These are phyloP conservation scores for Sarotherodon lohbergeri DNA, from an alignment of 2,113 vertebrate species.

Conservation along the genomic window DNA sequence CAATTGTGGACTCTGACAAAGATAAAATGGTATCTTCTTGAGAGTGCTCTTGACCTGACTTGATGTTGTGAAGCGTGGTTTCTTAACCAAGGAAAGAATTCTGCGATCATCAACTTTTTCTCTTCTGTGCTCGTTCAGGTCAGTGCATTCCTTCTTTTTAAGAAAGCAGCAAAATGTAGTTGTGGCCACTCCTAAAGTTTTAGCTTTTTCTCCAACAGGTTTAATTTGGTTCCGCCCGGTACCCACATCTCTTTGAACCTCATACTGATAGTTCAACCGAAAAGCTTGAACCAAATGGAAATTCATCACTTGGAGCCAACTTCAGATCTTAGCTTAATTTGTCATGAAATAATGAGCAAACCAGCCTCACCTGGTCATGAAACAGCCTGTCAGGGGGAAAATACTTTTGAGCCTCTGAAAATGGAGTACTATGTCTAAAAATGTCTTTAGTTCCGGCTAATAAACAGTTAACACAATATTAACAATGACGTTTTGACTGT, in stretches of 20 bases:
- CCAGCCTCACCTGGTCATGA: neutral
- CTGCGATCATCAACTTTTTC: neutral
- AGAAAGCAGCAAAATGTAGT: neutral
- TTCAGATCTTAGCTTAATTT: neutral
- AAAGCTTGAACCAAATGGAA: neutral
- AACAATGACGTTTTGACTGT: neutral
- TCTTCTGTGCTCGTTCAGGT: neutral
- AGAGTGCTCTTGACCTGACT: neutral
- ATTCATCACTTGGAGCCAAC: accelerated
- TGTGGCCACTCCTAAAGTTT: neutral
- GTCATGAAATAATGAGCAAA: neutral
- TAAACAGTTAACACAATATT: neutral
- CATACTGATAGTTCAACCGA: neutral
- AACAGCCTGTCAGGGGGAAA: neutral
- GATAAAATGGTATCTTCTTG: neutral
- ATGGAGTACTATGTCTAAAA: neutral
- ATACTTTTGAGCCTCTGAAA: neutral
- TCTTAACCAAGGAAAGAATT: neutral
- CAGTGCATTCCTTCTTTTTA: neutral
- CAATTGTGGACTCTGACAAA: neutral
- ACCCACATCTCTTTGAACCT: neutral
- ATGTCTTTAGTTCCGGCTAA: neutral
- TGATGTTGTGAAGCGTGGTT: neutral
- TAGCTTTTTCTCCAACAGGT: neutral
- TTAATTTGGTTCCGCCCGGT: neutral